Evolutionary conservation across 2,113 vertebrate species (phyloP).

Genomic region (Gopherus flavomarginatus): DNA sequence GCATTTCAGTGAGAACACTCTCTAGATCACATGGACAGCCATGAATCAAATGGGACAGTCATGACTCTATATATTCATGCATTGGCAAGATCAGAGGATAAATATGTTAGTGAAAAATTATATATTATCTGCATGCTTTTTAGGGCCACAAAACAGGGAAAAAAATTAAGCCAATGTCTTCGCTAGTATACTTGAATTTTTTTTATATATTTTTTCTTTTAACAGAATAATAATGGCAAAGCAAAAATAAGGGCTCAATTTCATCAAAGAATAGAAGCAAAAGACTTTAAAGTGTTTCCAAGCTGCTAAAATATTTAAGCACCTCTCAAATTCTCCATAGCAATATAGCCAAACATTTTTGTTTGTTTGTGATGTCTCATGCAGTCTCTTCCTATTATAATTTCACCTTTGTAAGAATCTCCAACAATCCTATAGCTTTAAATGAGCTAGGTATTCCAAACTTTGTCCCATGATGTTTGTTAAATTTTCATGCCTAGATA

Average conservation of each 20-base stretch:
- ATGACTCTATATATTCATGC: no score
- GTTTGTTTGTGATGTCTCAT: background rate
- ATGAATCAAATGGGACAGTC: no score
- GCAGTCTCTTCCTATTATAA: background rate
- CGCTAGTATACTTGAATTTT: background rate
- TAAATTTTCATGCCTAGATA: background rate
- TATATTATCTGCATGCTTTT: background rate
- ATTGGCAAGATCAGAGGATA: background rate
- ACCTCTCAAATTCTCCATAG: background rate
- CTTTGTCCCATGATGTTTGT: background rate
- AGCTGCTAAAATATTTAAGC: background rate
- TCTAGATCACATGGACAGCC: no score
- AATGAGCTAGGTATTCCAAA: conserved; percentile 6
- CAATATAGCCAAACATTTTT: background rate
- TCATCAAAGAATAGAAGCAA: background rate
- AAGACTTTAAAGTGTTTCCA: background rate
- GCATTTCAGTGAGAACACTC: background rate
- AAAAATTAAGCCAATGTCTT: background rate
- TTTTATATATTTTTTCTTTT: rapidly evolving
- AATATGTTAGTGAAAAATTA: background rate
- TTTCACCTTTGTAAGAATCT: background rate
- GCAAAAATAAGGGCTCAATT: background rate
- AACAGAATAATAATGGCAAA: background rate
- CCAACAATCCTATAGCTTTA: background rate
- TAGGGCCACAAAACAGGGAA: background rate